Conservation (phyloP, 2,113 vertebrate genomes). For the Pogonocichla stellata region DNA sequence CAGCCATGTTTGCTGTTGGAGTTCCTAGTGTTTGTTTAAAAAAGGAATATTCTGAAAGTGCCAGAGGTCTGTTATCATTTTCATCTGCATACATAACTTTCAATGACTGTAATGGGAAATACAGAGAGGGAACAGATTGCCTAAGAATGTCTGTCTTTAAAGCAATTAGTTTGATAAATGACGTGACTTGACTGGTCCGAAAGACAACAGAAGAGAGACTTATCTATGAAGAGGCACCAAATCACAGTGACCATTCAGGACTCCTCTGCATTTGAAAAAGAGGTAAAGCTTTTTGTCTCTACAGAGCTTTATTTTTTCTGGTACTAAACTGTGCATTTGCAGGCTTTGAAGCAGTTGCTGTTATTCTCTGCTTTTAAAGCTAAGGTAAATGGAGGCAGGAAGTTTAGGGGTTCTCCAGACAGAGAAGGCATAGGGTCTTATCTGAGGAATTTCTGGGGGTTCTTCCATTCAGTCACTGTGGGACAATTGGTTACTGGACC, state of each 20-base stretch:
- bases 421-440: not conserved
- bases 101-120: constrained; percentile 59
- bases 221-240: constrained; percentile 1
- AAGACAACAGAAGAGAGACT: constrained; percentile 26
- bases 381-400: not conserved
- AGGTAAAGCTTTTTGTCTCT: not conserved
- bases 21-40: constrained; percentile 19
- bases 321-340: not conserved
- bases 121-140: constrained; percentile 51
- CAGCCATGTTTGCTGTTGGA: not conserved
- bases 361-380: not conserved
- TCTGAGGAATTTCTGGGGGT: not conserved
- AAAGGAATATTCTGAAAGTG: not conserved
- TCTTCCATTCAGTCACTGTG: not conserved
- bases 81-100: constrained; percentile 59
- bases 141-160: constrained; percentile 63
- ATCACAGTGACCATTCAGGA: not conserved
- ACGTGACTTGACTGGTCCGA: constrained; percentile 8
- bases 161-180: constrained; percentile 54
- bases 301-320: not conserved
- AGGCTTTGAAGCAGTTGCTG: not conserved
- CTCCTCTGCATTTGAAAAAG: not conserved
- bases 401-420: not conserved
- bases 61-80: constrained; percentile 46
- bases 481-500: not conserved